Conservation (phyloP, 2,113 vertebrate species). For the Saimiri boliviensis region DNA sequence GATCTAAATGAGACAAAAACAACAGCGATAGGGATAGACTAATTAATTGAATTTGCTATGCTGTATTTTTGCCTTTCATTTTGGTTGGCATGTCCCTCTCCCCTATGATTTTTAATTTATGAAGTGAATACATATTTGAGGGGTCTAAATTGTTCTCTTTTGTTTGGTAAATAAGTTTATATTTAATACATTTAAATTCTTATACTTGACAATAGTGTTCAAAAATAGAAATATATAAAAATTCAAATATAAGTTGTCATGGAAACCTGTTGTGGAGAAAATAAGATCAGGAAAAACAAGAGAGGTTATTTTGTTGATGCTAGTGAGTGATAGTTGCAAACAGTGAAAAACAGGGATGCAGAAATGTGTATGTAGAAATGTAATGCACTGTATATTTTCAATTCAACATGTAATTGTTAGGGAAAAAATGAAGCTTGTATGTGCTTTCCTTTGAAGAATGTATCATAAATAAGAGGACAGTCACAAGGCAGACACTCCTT, state of each 20-base stretch:
- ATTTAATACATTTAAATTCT: slow-evolving; percentile 71
- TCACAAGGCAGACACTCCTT: neutral
- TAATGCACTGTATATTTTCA: neutral
- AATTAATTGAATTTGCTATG: neutral
- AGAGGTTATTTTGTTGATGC: slow-evolving; percentile 76
- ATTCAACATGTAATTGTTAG: neutral
- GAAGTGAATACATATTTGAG: neutral
- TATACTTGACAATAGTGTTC: slow-evolving; percentile 78
- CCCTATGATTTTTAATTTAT: slow-evolving; percentile 1
- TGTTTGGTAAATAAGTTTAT: slow-evolving; percentile 62
- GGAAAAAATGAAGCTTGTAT: neutral
- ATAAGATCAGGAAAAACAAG: slow-evolving; percentile 50
- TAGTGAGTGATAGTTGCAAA: slow-evolving; percentile 80
- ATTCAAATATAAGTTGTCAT: slow-evolving; percentile 85
- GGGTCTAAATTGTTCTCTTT: slow-evolving; percentile 11
- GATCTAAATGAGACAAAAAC: slow-evolving; percentile 1
- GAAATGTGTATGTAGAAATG: slow-evolving; percentile 7
- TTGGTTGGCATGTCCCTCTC: neutral
- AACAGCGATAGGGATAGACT: neutral
- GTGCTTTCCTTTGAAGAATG: neutral
- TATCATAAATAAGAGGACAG: neutral
- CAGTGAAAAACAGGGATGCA: slow-evolving; percentile 62
- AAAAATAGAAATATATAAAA: slow-evolving; percentile 86
- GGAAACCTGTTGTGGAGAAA: slow-evolving; percentile 83
- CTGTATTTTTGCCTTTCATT: slow-evolving; percentile 27